These are phyloP conservation scores for Atta cephalotes DNA, from an alignment of 1,140 invertebrate species.

Conservation along the genomic window DNA sequence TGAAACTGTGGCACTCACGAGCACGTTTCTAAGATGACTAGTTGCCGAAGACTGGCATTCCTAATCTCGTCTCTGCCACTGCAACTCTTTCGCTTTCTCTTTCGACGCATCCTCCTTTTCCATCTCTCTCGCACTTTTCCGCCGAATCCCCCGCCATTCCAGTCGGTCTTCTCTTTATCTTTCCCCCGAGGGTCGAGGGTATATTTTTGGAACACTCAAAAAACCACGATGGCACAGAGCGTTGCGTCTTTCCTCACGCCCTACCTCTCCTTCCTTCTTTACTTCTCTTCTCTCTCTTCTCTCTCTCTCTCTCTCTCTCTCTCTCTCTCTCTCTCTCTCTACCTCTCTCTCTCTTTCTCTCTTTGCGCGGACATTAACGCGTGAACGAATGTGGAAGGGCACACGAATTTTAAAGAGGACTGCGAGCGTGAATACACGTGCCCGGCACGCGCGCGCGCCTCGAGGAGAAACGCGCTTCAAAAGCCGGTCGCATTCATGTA, in stretches of 20 bases:
- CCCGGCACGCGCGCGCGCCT: slow-evolving; percentile 61
- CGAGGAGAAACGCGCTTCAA: not conserved
- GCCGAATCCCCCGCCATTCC: slow-evolving; percentile 57
- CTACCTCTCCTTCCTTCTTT: not conserved
- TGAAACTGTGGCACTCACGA: slow-evolving; percentile 50
- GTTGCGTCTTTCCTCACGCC: slow-evolving; percentile 51
- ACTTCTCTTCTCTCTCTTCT: not conserved
- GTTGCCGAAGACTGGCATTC: slow-evolving; percentile 78
- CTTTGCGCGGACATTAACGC: slow-evolving; percentile 23
- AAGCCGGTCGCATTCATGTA: not conserved
- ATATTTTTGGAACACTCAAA: slow-evolving; percentile 76
- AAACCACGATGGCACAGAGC: slow-evolving; percentile 72
- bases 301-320: not conserved
- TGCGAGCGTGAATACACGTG: slow-evolving; percentile 62
- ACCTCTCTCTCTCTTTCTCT: not conserved
- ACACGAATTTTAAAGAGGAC: not conserved
- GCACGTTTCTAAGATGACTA: slow-evolving; percentile 75
- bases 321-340: not conserved
- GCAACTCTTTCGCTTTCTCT: slow-evolving; percentile 51
- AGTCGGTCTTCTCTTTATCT: slow-evolving; percentile 73
- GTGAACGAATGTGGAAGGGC: slow-evolving; percentile 13
- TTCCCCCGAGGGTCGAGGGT: slow-evolving; percentile 66
- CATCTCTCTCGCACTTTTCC: slow-evolving; percentile 41
- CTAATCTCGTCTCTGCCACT: slow-evolving; percentile 65
- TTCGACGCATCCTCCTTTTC: slow-evolving; percentile 58